Evolutionary conservation across 2,888 invertebrate genomes (phyloP).

Genomic region (Caenorhabditis angaria): DNA sequence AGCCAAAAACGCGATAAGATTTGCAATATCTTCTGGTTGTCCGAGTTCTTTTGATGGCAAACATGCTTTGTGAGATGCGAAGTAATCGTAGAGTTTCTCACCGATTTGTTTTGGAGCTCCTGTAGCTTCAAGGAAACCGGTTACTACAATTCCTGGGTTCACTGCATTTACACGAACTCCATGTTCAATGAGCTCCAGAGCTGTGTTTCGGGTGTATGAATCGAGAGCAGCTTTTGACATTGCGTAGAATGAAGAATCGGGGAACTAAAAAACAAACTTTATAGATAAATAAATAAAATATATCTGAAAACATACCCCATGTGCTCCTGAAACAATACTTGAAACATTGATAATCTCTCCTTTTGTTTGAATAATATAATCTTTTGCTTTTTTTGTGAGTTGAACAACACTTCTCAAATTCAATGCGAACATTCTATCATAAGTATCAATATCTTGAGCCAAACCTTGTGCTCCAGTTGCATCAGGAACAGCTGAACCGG

Average conservation of each 20-base stretch:
- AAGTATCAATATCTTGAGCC: slow-evolving; percentile 6
- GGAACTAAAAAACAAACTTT: slow-evolving; percentile 4
- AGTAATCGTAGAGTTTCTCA: slow-evolving; percentile 20
- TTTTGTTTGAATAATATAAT: slow-evolving; percentile 13
- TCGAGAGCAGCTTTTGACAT: slow-evolving; percentile 30
- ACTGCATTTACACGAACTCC: slow-evolving; percentile 30
- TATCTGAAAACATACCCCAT: slow-evolving; percentile 8
- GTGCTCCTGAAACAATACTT: slow-evolving; percentile 12
- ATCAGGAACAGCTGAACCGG: neutral
- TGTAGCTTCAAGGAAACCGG: slow-evolving; percentile 30
- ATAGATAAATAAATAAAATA: neutral
- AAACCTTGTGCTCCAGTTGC: neutral
- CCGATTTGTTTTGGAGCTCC: slow-evolving; percentile 21
- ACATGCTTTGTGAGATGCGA: slow-evolving; percentile 21
- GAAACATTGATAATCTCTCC: slow-evolving; percentile 35
- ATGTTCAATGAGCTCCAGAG: slow-evolving; percentile 19
- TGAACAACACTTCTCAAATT: slow-evolving; percentile 21
- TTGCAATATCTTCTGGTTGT: slow-evolving; percentile 35
- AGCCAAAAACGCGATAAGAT: slow-evolving; percentile 39
- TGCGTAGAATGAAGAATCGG: slow-evolving; percentile 16
- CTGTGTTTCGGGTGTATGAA: slow-evolving; percentile 26
- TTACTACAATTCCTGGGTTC: slow-evolving; percentile 38
- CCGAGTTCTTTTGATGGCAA: slow-evolving; percentile 20
- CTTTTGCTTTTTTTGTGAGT: slow-evolving; percentile 6
- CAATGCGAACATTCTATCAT: slow-evolving; percentile 8